Conservation (phyloP, 2,888 invertebrate species). For the Phalera bucephala region DNA sequence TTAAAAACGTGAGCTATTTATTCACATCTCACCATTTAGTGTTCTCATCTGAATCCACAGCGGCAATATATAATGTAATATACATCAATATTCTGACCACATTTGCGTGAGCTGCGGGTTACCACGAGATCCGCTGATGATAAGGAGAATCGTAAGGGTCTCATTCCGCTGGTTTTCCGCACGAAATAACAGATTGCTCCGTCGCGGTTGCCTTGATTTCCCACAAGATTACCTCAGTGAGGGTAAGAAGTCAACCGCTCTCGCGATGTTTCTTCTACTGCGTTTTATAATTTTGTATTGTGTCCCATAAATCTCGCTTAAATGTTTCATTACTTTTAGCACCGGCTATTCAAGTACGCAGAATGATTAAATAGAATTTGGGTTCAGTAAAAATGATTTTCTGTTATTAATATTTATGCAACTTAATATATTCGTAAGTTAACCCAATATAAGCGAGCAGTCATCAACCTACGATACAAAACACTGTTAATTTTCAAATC, state of each 20-base stretch:
- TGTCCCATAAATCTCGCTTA: slow-evolving; percentile 40
- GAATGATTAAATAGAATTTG: background rate
- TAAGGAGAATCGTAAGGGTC: no score
- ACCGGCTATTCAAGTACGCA: background rate
- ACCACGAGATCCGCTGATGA: slow-evolving; percentile 19
- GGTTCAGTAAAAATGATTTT: no score
- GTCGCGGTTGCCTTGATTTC: no score
- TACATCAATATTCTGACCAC: no score
- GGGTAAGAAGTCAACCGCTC: slow-evolving; percentile 61
- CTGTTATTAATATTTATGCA: no score
- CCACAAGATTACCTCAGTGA: no score
- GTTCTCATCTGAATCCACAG: no score
- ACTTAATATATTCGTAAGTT: background rate
- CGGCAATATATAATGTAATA: no score
- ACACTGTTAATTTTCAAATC: background rate
- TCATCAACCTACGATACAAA: background rate
- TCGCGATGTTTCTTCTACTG: slow-evolving; percentile 41
- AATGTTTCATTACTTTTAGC: slow-evolving; percentile 24
- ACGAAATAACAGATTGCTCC: no score
- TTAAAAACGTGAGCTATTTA: no score
- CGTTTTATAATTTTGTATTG: slow-evolving; percentile 52
- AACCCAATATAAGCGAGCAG: background rate
- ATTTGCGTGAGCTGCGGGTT: slow-evolving; percentile 24
- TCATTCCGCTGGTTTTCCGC: slow-evolving; percentile 48
- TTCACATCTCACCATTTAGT: no score